Percentiles rank a stretch among this genome's conserved stretches.
Evolutionary conservation across 2,797 vertebrate genomes (phyloP).

Genomic region (Tinamus major): DNA sequence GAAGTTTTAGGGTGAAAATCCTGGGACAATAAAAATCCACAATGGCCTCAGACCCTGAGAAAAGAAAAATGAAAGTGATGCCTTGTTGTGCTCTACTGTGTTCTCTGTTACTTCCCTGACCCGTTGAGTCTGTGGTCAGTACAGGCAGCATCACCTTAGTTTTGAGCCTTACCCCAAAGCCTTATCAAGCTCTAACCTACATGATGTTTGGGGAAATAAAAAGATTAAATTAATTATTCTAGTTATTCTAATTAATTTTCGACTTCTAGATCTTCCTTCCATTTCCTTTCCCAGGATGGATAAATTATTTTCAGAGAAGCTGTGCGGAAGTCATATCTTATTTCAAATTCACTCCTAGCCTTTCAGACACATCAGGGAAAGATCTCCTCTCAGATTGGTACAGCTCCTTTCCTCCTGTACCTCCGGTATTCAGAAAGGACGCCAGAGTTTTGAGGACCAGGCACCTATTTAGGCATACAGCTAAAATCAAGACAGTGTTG

Average conservation of each 20-base stretch:
- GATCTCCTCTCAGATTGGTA: background rate
- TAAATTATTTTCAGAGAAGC: constrained; percentile 22
- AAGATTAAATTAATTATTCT: background rate
- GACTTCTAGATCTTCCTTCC: background rate
- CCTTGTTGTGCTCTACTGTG: background rate
- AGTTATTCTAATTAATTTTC: background rate
- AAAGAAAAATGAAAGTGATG: background rate
- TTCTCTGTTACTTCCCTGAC: background rate
- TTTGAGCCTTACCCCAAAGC: background rate
- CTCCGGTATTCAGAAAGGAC: background rate
- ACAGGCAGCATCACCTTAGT: background rate
- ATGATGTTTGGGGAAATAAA: background rate
- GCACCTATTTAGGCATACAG: background rate
- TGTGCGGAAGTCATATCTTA: background rate
- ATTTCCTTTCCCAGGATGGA: constrained; percentile 2
- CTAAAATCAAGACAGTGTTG: background rate
- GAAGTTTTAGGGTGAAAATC: background rate
- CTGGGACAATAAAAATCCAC: background rate
- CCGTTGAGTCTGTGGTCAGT: background rate
- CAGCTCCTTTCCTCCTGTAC: background rate
- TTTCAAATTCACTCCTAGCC: constrained; percentile 35
- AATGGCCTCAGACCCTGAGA: background rate
- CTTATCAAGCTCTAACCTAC: background rate
- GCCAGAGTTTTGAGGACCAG: background rate
- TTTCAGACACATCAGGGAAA: background rate